Evolutionary conservation across 2,797 vertebrate genomes (phyloP).

Genomic region (Tragopan temminckii): DNA sequence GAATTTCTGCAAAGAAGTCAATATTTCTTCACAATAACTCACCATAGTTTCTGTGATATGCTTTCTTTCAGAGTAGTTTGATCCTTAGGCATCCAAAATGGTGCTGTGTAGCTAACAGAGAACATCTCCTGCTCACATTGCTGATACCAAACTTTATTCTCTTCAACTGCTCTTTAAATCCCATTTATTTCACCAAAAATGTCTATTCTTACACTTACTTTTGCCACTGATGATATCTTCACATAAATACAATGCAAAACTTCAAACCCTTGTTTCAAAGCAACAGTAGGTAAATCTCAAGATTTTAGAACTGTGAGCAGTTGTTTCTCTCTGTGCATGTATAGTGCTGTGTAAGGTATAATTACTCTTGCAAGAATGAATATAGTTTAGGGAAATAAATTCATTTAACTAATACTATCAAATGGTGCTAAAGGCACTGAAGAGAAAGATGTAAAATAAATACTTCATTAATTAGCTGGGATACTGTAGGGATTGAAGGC

Average conservation of each 20-base stretch:
- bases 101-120: neutral
- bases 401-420: neutral
- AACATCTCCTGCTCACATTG: accelerated
- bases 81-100: neutral
- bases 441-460: conserved; percentile 4
- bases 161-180: neutral
- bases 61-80: neutral
- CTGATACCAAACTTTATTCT: neutral
- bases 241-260: neutral
- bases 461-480: neutral
- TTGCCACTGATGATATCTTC: neutral
- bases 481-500: neutral
- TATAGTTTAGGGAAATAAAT: neutral
- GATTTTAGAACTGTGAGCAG: neutral
- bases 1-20: neutral
- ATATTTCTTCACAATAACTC: neutral
- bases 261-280: neutral
- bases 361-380: neutral
- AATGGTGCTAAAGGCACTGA: neutral
- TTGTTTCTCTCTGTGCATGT: neutral
- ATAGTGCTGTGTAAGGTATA: neutral
- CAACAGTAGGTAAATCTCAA: neutral
- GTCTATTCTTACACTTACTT: accelerated
- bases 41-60: neutral
- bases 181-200: neutral